Evolutionary conservation across 1,140 invertebrate genomes (phyloP).

Genomic region (Arctopsyche grandis): DNA sequence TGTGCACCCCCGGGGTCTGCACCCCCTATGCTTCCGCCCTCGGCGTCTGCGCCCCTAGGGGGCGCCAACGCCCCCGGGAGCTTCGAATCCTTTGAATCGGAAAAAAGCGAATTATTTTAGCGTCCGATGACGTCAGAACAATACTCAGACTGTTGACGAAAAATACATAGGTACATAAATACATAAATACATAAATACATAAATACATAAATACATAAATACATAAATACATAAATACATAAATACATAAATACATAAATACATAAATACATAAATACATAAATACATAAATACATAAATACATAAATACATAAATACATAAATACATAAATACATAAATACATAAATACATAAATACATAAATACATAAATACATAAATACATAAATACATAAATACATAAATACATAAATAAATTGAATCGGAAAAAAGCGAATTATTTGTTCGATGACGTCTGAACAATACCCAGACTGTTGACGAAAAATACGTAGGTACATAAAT

Average conservation of each 20-base stretch:
- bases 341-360: slow-evolving; percentile 5
- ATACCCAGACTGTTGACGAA: background rate
- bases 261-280: too few species aligned
- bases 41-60: too few species aligned
- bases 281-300: background rate
- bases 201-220: too few species aligned
- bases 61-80: too few species aligned
- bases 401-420: slow-evolving; percentile 1
- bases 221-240: too few species aligned
- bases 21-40: too few species aligned
- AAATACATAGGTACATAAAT: background rate
- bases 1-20: too few species aligned
- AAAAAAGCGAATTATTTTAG: too few species aligned
- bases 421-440: too few species aligned
- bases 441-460: background rate
- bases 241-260: too few species aligned
- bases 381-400: slow-evolving; percentile 7
- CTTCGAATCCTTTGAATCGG: too few species aligned
- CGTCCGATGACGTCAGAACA: background rate
- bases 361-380: slow-evolving; percentile 9
- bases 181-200: too few species aligned
- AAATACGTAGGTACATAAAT: background rate
- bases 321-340: background rate
- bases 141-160: background rate
- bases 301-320: background rate